Evolutionary conservation across 1,140 invertebrate species (phyloP).

Genomic region (Drosophila arawakana): DNA sequence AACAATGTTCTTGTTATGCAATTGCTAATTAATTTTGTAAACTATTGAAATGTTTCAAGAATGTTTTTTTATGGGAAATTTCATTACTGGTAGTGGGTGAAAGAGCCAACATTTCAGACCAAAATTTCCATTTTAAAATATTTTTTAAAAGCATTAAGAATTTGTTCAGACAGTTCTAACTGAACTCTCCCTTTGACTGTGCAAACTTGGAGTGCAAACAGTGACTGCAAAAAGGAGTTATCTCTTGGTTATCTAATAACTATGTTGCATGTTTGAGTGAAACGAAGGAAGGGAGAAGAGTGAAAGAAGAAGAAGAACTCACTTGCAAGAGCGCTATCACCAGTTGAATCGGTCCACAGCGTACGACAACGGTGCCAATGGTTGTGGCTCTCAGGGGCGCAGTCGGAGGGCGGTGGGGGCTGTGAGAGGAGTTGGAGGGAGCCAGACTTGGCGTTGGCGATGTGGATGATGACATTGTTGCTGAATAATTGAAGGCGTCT

Average conservation of each 20-base stretch:
- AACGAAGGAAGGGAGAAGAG: background rate
- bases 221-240: constrained; percentile 22
- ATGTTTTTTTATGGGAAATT: too few relatives aligned
- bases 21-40: too few relatives aligned
- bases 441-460: constrained; percentile 77
- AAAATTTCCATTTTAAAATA: too few relatives aligned
- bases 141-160: too few relatives aligned
- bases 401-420: constrained; percentile 39
- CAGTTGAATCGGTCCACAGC: constrained; percentile 93
- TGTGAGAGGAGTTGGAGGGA: background rate
- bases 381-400: constrained; percentile 88
- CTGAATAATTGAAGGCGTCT: constrained; percentile 82
- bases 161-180: too few relatives aligned
- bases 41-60: too few relatives aligned
- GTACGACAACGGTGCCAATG: constrained; percentile 95
- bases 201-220: background rate
- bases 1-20: too few relatives aligned
- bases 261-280: constrained; percentile 1
- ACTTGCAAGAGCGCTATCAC: constrained; percentile 96
- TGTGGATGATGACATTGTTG: constrained; percentile 79
- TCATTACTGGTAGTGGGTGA: too few relatives aligned
- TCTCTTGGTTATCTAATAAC: constrained; percentile 36
- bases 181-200: too few relatives aligned
- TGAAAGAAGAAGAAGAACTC: constrained; percentile 84
- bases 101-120: too few relatives aligned